Base-by-base conservation (phyloP, 2,113 vertebrate genomes). In the Oncorhynchus gorbuscha region DNA sequence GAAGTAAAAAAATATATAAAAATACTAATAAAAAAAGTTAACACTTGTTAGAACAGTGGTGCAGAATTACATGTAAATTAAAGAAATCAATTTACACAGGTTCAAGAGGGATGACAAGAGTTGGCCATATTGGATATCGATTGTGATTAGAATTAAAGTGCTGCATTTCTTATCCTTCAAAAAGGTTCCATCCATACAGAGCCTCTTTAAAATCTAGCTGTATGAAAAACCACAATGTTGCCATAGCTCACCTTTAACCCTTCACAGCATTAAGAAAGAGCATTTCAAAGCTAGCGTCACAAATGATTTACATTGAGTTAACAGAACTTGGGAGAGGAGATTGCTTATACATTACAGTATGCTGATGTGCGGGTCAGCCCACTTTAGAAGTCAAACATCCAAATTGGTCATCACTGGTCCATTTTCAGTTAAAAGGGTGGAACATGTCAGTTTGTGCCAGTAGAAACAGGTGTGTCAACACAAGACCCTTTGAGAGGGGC, bases 311-410 rank as follows among this genome's bases (percentile, higher is more conserved):
- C 18, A 20, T 32, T 2, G 28, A 71, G 30, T 61, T 61, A 73
- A 39, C 14, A 24, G 28, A 73, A 39, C 30, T 62, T 14, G 5
- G 18, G 32, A 35, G 14, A 35, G 7, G 32, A 18, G n/a, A 35
- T 55, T 1, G n/a, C n/a, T 55, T 1, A 55, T 18, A 55, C 14
- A 55, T 14, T 5, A 55, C 51, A 55, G 16, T 55, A 35, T 39
- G 32, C 18, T 75, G 72, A 80, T 70, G 61, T 58, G 76, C 62
- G 76, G 68, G 82, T 84, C 82, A 82, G 64, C 75, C 74, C n/a
- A 65, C 30, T 8, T 58, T 69, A 49, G 58, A 48, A 70, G 58
- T 81, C 71, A 83, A 74, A 83, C 79, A 78, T 75, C 26, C 75
- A 78, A 76, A 49, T 16, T 32, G 32, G 72, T 84, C 55, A 79